phyloP scores from a whole-genome alignment of 2,797 vertebrate species.

The Betta splendens region DNA sequence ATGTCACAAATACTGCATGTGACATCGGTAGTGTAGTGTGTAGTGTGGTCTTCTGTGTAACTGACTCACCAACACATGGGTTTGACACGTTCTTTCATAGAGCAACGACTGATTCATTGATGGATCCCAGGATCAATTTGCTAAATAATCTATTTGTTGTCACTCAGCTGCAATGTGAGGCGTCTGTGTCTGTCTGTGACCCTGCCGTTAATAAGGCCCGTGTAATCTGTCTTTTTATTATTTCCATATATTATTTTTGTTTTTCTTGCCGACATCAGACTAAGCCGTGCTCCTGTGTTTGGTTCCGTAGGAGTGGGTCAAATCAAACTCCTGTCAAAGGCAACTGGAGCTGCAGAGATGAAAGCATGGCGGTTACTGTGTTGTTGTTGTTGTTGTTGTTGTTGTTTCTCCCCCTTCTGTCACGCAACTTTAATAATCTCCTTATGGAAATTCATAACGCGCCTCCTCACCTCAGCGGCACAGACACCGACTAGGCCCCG shows the following conservation, averaged over 20 bases:
- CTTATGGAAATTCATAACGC: constrained; percentile 74
- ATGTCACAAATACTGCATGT: no score
- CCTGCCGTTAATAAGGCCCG: constrained; percentile 2
- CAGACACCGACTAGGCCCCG: constrained; percentile 33
- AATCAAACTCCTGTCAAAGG: constrained; percentile 62
- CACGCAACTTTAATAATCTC: constrained; percentile 65
- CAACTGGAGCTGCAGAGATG: constrained; percentile 56
- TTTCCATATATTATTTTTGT: neutral
- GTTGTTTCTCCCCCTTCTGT: constrained; percentile 57
- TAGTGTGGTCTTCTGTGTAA: no score
- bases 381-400: constrained; percentile 38
- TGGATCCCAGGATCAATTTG: no score
- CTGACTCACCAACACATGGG: no score
- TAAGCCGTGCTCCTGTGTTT: neutral
- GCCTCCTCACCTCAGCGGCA: constrained; percentile 16
- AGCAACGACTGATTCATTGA: no score
- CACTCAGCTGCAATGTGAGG: no score
- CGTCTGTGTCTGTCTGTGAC: neutral
- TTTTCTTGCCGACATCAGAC: constrained; percentile 1
- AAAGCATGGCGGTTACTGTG: constrained; percentile 45
- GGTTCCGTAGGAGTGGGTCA: constrained; percentile 4
- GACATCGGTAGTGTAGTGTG: no score
- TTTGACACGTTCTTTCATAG: no score
- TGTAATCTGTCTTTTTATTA: constrained; percentile 7
- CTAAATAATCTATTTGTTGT: no score